Conservation (phyloP, 92 coral and sea anemone genomes). For the Epizoanthus rinbou region DNA sequence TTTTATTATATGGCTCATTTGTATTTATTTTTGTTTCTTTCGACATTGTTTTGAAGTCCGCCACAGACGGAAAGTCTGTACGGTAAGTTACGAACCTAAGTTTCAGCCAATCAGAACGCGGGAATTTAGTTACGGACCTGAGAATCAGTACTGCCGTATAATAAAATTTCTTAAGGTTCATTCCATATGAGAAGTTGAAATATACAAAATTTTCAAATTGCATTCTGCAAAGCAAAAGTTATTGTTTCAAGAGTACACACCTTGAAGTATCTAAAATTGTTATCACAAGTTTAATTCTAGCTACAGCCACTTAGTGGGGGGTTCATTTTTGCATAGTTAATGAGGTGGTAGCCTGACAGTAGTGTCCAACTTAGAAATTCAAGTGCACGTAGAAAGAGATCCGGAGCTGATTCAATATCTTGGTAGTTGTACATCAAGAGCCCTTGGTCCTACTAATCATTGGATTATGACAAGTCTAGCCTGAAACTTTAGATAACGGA, state of each 20-base stretch:
- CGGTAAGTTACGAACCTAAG: too few relatives aligned
- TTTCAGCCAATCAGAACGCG: too few relatives aligned
- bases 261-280: slow-evolving; percentile 10
- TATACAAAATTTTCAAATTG: slow-evolving; percentile 3
- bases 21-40: too few relatives aligned
- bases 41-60: too few relatives aligned
- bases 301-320: background rate
- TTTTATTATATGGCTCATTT: too few relatives aligned
- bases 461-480: slow-evolving; percentile 23
- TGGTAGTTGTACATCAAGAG: slow-evolving; percentile 31
- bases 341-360: slow-evolving; percentile 6
- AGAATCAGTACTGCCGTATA: too few relatives aligned
- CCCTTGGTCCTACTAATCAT: slow-evolving; percentile 17
- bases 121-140: too few relatives aligned
- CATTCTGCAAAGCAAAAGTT: background rate
- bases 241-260: background rate
- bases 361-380: slow-evolving; percentile 2
- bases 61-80: too few relatives aligned
- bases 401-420: slow-evolving; percentile 4
- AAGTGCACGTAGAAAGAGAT: slow-evolving; percentile 16
- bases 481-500: slow-evolving; percentile 2
- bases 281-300: slow-evolving; percentile 4
- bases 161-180: too few relatives aligned
- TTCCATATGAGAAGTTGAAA: slow-evolving; percentile 19
- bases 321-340: background rate